Base-by-base conservation (phyloP, 2,797 vertebrate species). In the Dryobates pubescens region DNA sequence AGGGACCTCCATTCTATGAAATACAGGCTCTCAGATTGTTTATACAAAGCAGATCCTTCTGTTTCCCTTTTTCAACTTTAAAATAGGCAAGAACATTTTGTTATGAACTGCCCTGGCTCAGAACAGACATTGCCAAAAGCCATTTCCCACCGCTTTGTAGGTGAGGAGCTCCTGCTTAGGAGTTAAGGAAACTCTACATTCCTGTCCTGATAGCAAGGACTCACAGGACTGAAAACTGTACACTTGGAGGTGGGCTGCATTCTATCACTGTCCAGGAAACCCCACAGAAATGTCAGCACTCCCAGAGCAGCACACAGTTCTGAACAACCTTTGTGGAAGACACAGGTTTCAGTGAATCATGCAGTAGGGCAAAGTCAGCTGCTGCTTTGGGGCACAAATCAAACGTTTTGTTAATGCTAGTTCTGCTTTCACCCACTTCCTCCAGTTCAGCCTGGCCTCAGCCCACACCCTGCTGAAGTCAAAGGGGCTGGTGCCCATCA, bases 351-450 rank as follows among this genome's bases (percentile, higher is more conserved):
- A 26, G 56, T 24, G 20, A 76, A 32, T 58, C 20, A 7, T 2
- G 1, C 24, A 86, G 34, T 24, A 56, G 17, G 36, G 45, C 41
- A 86, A 69, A 89, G 30, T 29, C 62, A 86, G 58, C 23, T 70
- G 41, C 49, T 81, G 74, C 49, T 86, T 78, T 67, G 20, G 81
- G 58, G 62, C 36, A 87, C 45, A 89, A 86, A 89, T 67, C 29
- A 81, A 34, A 72, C 2, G 27, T 63, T 86, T 59, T 88, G 59
- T 56, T 75, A 68, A n/a, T 16, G 43, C 32, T 70, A 49, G 47
- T 67, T 81, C 47, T 89, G 78, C 74, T 87, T 91, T 91, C 82
- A 81, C 32, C 36, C 41, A 16, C 82, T 89, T 91, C 74, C 91
- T 72, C 41, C 49, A 62, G 26, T 43, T 84, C 67, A 73, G 41